Evolutionary conservation across 2,797 vertebrate species (phyloP), one percentile per base, ranked within the genome.

Genomic region (Echeneis naucrates): DNA sequence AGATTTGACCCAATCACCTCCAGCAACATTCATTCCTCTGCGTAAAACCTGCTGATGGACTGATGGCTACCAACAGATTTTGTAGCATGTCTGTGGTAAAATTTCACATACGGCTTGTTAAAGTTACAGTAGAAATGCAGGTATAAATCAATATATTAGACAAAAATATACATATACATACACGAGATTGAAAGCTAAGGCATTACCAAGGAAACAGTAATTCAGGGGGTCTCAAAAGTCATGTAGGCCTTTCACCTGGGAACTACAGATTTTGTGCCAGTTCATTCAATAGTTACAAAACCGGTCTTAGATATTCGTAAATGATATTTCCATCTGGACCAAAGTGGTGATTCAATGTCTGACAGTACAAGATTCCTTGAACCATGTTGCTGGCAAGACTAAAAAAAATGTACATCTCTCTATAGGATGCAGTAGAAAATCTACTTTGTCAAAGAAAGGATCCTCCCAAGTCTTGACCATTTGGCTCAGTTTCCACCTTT

Each of bases 1-100:
- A 64, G 57, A 78, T 70, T 44, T 82, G 69, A 81, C 72, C 53
- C 4, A 1, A 2, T 66, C 47, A 70, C 73, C 78, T 66, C 50
- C 23, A 57, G 59, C 55, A 71, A 51, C 57, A 75, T 53, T 38
- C 57, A 70, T 67, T 17, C 26, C 37, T 66, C 57, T 48, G 24
- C 47, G 35, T 32, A 40, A 37, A 74, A 59, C 23, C 45, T 17
- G 12, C 27, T 56, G 61, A 50, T 54, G 61, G 72, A 69, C 65
- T 48, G 30, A 50, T 38, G 54, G 69, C 60, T 55, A 33, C 26
- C 16, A 51, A 58, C 60, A 69, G 59, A 69, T 60, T 57, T 68
- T 73, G 52, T 4, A 55, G 54, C 58, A 71, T 38, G 21, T 62
- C 35, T 26, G 21, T 24, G 17, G 55, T 35, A 50, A 69, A 33